Conservation (phyloP, 2,888 invertebrate genomes). For the Eilema depressum region DNA sequence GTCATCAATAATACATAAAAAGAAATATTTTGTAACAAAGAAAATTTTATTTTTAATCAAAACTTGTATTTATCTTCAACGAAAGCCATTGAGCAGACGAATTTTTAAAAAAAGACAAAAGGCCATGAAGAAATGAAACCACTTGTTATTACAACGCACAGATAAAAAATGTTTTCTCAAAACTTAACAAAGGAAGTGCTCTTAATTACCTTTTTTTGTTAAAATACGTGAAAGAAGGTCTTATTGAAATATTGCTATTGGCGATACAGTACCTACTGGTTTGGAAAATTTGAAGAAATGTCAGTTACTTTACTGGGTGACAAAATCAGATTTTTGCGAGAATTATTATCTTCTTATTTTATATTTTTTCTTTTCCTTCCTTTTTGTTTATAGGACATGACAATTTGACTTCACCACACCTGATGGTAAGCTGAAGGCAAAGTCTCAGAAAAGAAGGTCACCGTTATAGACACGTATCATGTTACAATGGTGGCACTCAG, state of each 20-base stretch:
- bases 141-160: constrained; percentile 37
- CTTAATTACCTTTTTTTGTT: constrained; percentile 42
- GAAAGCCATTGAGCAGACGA: constrained; percentile 32
- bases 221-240: constrained; percentile 15
- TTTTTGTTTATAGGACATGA: no score
- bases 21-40: neutral
- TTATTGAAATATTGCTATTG: constrained; percentile 17
- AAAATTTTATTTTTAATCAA: constrained; percentile 18
- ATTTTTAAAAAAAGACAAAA: constrained; percentile 39
- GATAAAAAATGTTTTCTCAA: constrained; percentile 34
- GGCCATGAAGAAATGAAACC: constrained; percentile 34
- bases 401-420: no score
- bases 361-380: no score
- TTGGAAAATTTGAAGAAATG: neutral
- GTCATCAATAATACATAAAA: neutral
- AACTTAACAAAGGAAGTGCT: constrained; percentile 31
- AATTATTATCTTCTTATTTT: no score
- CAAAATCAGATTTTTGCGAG: neutral
- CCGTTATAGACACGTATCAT: no score
- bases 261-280: neutral
- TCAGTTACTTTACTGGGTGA: neutral
- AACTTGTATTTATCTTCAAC: constrained; percentile 28
- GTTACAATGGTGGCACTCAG: no score
- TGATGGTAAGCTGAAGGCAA: no score
- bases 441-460: no score